Conservation (phyloP, 2,888 invertebrate genomes). For the Malacosoma neustria region DNA sequence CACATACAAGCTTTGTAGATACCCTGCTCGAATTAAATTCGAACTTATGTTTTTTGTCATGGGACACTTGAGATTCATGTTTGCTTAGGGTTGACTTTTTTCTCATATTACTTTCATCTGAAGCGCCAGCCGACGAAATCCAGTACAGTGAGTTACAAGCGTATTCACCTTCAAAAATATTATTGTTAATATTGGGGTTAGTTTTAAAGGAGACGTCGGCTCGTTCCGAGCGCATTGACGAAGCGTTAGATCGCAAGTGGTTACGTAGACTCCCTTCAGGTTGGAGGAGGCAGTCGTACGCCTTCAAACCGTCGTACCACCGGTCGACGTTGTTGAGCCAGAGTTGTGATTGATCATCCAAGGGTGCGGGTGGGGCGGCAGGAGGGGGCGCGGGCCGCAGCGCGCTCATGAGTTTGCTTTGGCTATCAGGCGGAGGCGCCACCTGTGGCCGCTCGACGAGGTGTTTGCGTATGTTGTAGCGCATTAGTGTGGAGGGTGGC, state of each 20-base stretch:
- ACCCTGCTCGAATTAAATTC: not conserved
- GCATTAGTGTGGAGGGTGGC: constrained; percentile 11
- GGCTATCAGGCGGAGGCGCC: constrained; percentile 11
- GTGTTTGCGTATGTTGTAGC: constrained; percentile 5
- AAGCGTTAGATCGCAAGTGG: not conserved
- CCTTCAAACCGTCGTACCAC: constrained; percentile 32
- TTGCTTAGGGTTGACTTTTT: not conserved
- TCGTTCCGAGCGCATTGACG: not conserved
- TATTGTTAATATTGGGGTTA: not conserved
- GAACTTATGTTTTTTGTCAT: not conserved
- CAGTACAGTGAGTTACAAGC: not conserved
- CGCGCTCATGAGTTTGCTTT: constrained; percentile 24
- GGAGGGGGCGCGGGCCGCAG: constrained; percentile 13
- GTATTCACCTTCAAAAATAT: not conserved
- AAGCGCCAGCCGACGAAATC: not conserved
- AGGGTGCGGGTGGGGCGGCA: not conserved
- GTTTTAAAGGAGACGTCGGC: not conserved
- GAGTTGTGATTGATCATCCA: not conserved
- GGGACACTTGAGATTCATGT: not conserved
- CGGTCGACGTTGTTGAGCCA: constrained; percentile 19
- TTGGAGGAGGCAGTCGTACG: constrained; percentile 12
- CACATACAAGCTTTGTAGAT: not conserved
- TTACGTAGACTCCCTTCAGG: not conserved
- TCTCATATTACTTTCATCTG: not conserved
- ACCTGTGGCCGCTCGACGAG: constrained; percentile 23